Conservation (phyloP, 1,140 invertebrate species). For the Popillia japonica region DNA sequence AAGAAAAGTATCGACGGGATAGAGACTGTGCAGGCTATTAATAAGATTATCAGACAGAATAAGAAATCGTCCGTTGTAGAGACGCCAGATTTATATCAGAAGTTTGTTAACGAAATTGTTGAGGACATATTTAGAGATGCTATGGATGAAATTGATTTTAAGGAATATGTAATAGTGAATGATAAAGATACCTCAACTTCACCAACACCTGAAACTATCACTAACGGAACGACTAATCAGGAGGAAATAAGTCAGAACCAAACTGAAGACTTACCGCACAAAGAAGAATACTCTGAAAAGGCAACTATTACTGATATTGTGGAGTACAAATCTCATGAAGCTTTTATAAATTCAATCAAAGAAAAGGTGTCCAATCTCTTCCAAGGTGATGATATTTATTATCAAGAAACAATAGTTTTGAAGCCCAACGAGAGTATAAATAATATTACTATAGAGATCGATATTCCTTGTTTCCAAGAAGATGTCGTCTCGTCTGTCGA, state of each 20-base stretch:
- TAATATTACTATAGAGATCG: neutral
- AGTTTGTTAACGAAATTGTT: constrained; percentile 27
- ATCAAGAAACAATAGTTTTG: neutral
- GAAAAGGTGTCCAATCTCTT: neutral
- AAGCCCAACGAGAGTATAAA: neutral
- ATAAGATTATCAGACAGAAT: neutral
- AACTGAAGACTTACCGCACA: neutral
- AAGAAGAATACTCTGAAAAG: neutral
- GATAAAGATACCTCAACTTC: neutral
- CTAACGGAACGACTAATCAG: too few relatives aligned
- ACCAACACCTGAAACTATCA: too few relatives aligned
- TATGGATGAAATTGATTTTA: constrained; percentile 33
- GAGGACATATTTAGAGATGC: constrained; percentile 25
- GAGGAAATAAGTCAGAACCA: neutral
- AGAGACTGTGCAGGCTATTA: constrained; percentile 27
- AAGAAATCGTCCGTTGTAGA: neutral
- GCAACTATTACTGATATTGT: neutral
- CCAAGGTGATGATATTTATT: neutral
- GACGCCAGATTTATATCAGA: constrained; percentile 4
- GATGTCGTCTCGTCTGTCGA: constrained; percentile 10
- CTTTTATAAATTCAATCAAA: neutral
- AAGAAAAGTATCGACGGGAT: constrained; percentile 3
- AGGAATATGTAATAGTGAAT: neutral
- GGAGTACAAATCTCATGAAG: neutral
- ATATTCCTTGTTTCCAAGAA: constrained; percentile 22